Percentiles rank a stretch among this genome's conserved stretches.
phyloP scores from a whole-genome alignment of 2,888 invertebrate genomes.

The Papilio demoleus region DNA sequence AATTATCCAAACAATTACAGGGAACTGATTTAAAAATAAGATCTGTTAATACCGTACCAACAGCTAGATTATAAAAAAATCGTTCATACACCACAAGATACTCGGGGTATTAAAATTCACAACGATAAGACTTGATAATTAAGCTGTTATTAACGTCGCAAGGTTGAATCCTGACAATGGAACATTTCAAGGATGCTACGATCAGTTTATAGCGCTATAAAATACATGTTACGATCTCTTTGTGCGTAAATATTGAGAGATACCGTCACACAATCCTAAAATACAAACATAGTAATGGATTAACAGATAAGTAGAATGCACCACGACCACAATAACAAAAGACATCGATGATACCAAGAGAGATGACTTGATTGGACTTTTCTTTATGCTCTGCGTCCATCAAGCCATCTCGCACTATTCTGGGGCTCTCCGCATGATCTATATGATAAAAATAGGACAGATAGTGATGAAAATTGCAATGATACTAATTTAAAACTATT shows the following conservation, averaged over 20 bases:
- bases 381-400: no score
- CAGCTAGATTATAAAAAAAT: neutral
- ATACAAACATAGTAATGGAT: neutral
- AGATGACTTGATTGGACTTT: no score
- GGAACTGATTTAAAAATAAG: neutral
- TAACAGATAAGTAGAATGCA: neutral
- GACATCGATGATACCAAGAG: neutral
- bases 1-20: neutral
- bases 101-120: slow-evolving; percentile 26
- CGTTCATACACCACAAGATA: neutral
- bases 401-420: no score
- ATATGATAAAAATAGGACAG: no score
- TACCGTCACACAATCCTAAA: neutral
- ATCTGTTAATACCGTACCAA: neutral
- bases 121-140: slow-evolving; percentile 16
- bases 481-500: no score
- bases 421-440: no score
- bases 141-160: slow-evolving; percentile 24
- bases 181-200: slow-evolving; percentile 25
- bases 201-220: slow-evolving; percentile 19
- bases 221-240: slow-evolving; percentile 13
- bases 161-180: slow-evolving; percentile 36
- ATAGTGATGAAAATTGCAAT: no score
- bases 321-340: neutral
- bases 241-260: slow-evolving; percentile 21